phyloP scores from a whole-genome alignment of 30 jellyfish, hydroid and myxozoan genomes.

The Rhopilema esculentum region DNA sequence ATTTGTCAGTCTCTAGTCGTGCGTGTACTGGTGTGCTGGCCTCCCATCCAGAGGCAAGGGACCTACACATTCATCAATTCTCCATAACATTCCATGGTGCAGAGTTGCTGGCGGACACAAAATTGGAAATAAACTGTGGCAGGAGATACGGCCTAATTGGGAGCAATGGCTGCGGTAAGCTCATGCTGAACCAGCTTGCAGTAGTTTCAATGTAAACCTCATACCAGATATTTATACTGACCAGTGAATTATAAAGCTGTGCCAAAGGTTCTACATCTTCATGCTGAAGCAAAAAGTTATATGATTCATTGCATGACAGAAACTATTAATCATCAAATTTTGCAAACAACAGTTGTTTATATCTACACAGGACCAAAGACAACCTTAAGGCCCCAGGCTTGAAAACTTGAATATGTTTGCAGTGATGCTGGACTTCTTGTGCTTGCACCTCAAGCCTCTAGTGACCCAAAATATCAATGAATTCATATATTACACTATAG shows the following conservation, averaged over 20 bases:
- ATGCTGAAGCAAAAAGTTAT: no score
- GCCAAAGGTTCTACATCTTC: no score
- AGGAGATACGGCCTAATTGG: conserved; percentile 98
- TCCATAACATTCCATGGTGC: conserved; percentile 95
- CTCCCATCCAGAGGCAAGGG: conserved; percentile 98
- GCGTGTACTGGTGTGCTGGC: conserved; percentile 95
- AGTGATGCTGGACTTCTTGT: no score
- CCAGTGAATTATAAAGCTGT: no score
- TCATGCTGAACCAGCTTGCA: neutral
- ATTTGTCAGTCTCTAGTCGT: conserved; percentile 64
- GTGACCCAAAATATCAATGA: no score
- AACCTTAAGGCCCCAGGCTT: no score
- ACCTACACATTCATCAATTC: conserved; percentile 84
- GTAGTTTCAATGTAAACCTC: neutral
- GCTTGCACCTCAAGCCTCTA: no score
- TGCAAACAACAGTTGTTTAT: no score
- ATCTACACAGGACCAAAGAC: no score
- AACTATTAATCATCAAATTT: neutral
- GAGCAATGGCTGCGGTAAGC: conserved; percentile 96
- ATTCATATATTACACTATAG: no score
- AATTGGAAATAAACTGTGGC: conserved; percentile 88
- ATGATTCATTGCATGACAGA: neutral
- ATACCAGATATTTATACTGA: neutral
- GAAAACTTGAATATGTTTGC: no score
- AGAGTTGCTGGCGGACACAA: conserved; percentile 87